Base-by-base conservation (phyloP, 2,888 invertebrate species). In the Lydus trimaculatus region DNA sequence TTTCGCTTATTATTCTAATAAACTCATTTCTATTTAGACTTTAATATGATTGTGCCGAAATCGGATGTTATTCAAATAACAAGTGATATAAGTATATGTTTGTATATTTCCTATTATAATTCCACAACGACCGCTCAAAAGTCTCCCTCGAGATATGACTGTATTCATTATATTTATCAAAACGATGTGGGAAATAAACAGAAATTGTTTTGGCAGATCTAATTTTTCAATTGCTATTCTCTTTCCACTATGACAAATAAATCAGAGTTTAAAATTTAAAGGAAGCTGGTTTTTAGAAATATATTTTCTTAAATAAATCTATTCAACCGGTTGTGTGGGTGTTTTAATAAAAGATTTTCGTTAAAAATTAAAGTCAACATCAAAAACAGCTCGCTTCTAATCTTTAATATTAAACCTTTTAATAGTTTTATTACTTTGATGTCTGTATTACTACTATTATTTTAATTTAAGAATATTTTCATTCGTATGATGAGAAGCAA, bases 181-280 rank as follows among this genome's bases (percentile, higher is more conserved):
- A n/a, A 7, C 15, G 3, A 6, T n/a, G n/a, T 9, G 20, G 20
- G 20, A 48, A 48, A 48, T 17, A 7, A 9, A 48, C 48, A 48
- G 48, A 48, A 48, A 48, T 48, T 48, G 48, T 48, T 48, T 56
- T 56, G 56, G 28, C 56, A 56, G 15, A n/a, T 56, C 15, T 56
- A 25, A 28, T 56, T 56, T n/a, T 28, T 56, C 23, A 25, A 23
- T 56, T 28, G 15, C 11, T 20, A 8, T 48, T 48, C 7, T 20
- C 17, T 20, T 48, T 20, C 6, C 13, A 20, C 36, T 36, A 3
- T 20, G 20, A 48, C 48, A 48, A 48, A 48, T 48, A 48, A 1
- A 48, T 20, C 48, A 20, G 20, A 20, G 20, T 48, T 4, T 2
- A 28, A 28, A 28, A 28, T 28, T 28, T 28, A 28, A 28, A 28